Conservation (phyloP, 1,140 invertebrate species). For the Polypedilum vanderplanki region DNA sequence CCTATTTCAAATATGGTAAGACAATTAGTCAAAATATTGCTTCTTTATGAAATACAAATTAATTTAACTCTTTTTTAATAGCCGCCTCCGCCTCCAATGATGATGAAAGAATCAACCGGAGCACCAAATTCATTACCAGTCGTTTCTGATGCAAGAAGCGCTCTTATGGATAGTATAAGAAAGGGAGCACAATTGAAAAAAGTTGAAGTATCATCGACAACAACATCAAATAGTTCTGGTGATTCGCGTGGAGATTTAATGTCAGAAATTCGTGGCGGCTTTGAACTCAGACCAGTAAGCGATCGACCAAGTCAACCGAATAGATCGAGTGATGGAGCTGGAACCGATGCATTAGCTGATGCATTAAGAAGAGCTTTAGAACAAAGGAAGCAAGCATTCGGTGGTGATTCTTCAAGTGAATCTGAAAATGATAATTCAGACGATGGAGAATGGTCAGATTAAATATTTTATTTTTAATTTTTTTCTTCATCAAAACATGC, state of each 20-base stretch:
- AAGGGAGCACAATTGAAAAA: conserved; percentile 58
- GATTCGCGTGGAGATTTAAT: conserved; percentile 64
- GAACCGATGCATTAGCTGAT: conserved; percentile 41
- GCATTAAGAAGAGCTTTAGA: conserved; percentile 39
- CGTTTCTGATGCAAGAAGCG: conserved; percentile 50
- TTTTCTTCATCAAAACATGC: neutral
- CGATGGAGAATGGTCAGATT: conserved; percentile 42
- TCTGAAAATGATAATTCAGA: conserved; percentile 39
- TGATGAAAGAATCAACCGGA: conserved; percentile 34
- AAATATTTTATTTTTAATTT: conserved; percentile 28
- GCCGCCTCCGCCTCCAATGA: conserved; percentile 33
- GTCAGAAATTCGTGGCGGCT: conserved; percentile 70
- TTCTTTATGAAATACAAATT: neutral
- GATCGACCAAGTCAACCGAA: conserved; percentile 31
- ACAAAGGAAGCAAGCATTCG: conserved; percentile 29
- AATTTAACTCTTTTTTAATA: conserved; percentile 31
- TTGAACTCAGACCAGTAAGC: conserved; percentile 59
- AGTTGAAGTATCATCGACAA: conserved; percentile 48
- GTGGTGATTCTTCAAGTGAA: conserved; percentile 38
- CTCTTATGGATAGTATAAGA: conserved; percentile 72
- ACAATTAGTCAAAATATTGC: neutral
- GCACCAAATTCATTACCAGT: conserved; percentile 39
- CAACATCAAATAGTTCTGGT: conserved; percentile 36
- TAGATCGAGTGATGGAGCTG: conserved; percentile 32
- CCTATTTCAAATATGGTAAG: neutral